Base-by-base conservation (phyloP, 2,888 invertebrate species). In the Busseola fusca region DNA sequence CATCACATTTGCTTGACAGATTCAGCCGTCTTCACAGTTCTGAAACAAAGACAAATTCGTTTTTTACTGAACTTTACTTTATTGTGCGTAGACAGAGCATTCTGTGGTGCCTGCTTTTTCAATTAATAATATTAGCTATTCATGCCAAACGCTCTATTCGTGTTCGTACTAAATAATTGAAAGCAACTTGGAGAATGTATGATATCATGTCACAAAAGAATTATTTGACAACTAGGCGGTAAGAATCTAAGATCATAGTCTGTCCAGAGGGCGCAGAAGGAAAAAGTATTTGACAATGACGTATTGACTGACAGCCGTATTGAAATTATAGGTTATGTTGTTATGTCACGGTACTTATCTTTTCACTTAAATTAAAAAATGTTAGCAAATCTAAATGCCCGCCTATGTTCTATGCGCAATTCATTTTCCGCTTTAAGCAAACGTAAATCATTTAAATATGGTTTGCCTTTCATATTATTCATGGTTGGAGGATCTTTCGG, bases 401-500 rank as follows among this genome's bases (percentile, higher is more conserved):
- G 84, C 42, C 50, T 89, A 72, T 80, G 70, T 64, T 82, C 83
- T 34, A 63, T 86, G 30, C 80, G 84, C 56, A 84, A 75, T 96
- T 92, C 86, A 93, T 91, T 64, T 83, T 96, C 72, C 42, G 68
- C 69, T 62, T 21, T 87, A 25, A 84, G 82, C 63, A 89, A 90
- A 84, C 86, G 74, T 25, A 88, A 76, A 77, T 87, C 89, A n/a
- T 87, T 91, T 64, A 96, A 92, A 89, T 97, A 96, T 92, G 98
- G 97, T 12, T 70, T 98, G 50, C 98, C 98, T 9, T 98, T 98
- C 90, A 87, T 98, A 34, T 75, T 97, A 64, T 95, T 98, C 76
- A 93, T 98, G 30, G 92, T 98, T 69, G 98, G 97, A 56, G 98
- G 98, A 65, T 98, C 98, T 0, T 97, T 98, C 91, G 97, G 97